Conservation (phyloP, 2,797 vertebrate species). For the Lacerta agilis region DNA sequence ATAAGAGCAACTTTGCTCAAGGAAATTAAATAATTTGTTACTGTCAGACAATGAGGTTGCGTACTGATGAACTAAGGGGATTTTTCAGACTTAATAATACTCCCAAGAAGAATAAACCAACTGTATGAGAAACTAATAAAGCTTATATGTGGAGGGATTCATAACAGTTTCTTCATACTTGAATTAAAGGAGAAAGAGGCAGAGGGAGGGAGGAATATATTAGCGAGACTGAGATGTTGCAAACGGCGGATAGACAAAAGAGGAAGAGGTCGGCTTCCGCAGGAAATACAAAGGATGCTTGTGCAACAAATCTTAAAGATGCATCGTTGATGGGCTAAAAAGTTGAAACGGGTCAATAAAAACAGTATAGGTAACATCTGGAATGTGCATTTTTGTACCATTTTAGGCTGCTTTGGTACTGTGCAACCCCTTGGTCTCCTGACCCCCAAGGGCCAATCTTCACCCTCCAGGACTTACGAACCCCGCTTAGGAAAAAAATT, state of each 20-base stretch:
- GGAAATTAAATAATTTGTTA: slow-evolving; percentile 36
- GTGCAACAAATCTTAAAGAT: not conserved
- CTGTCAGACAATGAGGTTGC: not conserved
- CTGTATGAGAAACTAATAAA: slow-evolving; percentile 6
- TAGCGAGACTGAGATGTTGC: not conserved
- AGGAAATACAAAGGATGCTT: not conserved
- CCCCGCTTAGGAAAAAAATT: too few relatives aligned
- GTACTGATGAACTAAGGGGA: slow-evolving; percentile 9
- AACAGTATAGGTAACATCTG: too few relatives aligned
- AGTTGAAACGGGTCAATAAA: too few relatives aligned
- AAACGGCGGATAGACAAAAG: not conserved
- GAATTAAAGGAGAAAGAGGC: not conserved
- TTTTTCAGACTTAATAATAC: slow-evolving; percentile 24
- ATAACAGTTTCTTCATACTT: not conserved
- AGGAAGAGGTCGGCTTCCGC: not conserved
- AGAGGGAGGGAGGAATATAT: not conserved
- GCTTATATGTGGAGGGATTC: not conserved
- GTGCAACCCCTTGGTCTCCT: too few relatives aligned
- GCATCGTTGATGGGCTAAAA: too few relatives aligned
- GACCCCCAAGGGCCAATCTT: too few relatives aligned
- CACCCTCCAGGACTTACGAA: too few relatives aligned
- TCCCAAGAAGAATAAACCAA: slow-evolving; percentile 13
- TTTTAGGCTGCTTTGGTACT: too few relatives aligned
- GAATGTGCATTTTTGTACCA: too few relatives aligned
- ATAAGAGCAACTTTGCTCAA: slow-evolving; percentile 13